phyloP scores from a whole-genome alignment of 2,113 vertebrate genomes.

The Proteles cristata region DNA sequence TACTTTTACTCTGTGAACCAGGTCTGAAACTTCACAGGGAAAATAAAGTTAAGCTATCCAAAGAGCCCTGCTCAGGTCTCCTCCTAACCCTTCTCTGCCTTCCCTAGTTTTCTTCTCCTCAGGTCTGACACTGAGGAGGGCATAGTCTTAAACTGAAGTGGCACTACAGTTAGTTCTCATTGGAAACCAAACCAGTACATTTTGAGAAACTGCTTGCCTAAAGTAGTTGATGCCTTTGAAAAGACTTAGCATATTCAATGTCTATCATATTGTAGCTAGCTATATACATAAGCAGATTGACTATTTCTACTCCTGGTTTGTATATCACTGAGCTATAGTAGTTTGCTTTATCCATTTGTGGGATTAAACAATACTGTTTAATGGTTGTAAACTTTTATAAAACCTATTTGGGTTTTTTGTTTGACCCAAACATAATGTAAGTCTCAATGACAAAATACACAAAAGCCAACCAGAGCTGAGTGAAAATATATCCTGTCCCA shows the following conservation, averaged over 20 bases:
- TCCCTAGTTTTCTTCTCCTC: conserved; percentile 61
- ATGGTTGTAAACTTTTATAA: conserved; percentile 88
- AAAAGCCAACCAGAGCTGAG: conserved; percentile 74
- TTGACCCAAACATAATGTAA: conserved; percentile 93
- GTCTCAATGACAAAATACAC: conserved; percentile 90
- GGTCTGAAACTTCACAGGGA: conserved; percentile 75
- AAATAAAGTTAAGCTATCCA: conserved; percentile 64
- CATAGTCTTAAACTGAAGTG: conserved; percentile 50
- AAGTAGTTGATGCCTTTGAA: conserved; percentile 78
- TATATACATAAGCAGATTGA: conserved; percentile 78
- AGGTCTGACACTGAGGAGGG: conserved; percentile 43
- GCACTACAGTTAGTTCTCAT: conserved; percentile 61
- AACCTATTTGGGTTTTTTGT: conserved; percentile 92
- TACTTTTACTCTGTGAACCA: conserved; percentile 82
- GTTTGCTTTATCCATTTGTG: conserved; percentile 86
- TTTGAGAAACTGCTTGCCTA: conserved; percentile 72
- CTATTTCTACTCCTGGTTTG: conserved; percentile 83
- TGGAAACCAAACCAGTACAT: conserved; percentile 74
- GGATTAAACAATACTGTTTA: conserved; percentile 88
- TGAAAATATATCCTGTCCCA: conserved; percentile 78
- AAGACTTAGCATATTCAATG: conserved; percentile 69
- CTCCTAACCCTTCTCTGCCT: conserved; percentile 57
- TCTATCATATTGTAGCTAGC: conserved; percentile 74
- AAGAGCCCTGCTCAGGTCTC: conserved; percentile 72
- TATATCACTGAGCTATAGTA: conserved; percentile 83